Evolutionary conservation across 1,140 invertebrate species (phyloP).

Genomic region (Cryptotermes secundus): DNA sequence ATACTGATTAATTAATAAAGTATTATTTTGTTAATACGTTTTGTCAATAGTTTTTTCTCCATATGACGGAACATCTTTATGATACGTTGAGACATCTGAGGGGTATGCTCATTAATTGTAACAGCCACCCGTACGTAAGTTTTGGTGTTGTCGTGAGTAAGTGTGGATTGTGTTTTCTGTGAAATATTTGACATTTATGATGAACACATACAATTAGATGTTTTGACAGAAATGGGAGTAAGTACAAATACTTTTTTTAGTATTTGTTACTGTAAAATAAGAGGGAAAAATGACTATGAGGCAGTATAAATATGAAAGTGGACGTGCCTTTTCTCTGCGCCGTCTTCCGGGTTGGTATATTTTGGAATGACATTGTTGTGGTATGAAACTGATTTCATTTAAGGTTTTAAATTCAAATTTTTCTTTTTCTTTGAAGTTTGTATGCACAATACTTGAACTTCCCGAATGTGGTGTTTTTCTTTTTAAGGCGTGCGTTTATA

Average conservation of each 20-base stretch:
- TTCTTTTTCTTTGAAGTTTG: no score
- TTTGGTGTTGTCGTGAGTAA: neutral
- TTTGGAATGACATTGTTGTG: neutral
- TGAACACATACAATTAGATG: neutral
- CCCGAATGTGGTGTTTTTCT: no score
- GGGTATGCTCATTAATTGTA: neutral
- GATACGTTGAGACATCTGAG: neutral
- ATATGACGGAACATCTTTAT: neutral
- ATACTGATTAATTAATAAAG: neutral
- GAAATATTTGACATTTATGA: neutral
- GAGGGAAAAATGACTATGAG: neutral
- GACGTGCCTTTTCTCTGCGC: neutral
- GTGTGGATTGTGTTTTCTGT: neutral
- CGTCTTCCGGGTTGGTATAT: neutral
- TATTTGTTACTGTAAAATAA: neutral
- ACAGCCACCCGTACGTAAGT: neutral
- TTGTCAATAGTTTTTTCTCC: neutral
- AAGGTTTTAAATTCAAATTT: neutral
- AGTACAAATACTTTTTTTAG: neutral
- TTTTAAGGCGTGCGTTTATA: neutral
- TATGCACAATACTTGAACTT: no score
- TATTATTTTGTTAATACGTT: neutral
- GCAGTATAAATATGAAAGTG: neutral
- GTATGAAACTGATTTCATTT: neutral
- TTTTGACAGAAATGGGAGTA: conserved; percentile 17